phyloP scores from a whole-genome alignment of 2,113 vertebrate species.

The Anolis sagrei region DNA sequence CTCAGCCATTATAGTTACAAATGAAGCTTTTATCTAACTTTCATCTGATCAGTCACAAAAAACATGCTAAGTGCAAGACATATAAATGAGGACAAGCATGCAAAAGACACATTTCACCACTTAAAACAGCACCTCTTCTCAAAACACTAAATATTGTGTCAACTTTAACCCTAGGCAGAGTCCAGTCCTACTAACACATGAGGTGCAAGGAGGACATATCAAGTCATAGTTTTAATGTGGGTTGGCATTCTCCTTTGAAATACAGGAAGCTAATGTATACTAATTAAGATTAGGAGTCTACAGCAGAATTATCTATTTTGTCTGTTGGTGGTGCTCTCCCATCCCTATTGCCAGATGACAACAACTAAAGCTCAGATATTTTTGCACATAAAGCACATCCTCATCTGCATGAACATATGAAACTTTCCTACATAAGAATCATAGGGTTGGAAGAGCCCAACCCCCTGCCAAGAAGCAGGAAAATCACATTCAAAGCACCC shows the following conservation, averaged over 20 bases:
- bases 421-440: not conserved
- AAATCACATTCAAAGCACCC: too few species aligned
- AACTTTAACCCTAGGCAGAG: not conserved
- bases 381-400: not conserved
- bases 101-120: too few species aligned
- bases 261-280: not conserved
- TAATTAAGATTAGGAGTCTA: not conserved
- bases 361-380: not conserved
- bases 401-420: not conserved
- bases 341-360: not conserved
- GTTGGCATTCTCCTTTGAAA: not conserved
- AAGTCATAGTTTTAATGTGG: not conserved
- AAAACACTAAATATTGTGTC: too few species aligned
- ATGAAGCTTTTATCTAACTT: too few species aligned
- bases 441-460: too few species aligned
- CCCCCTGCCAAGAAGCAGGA: too few species aligned
- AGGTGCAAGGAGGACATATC: not conserved
- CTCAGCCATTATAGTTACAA: too few species aligned
- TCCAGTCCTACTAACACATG: not conserved
- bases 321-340: not conserved
- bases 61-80: too few species aligned
- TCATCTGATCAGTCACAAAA: too few species aligned
- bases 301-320: not conserved
- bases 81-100: too few species aligned
- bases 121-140: too few species aligned